Evolutionary conservation across 2,113 vertebrate genomes (phyloP).

Genomic region (Stegastes partitus): DNA sequence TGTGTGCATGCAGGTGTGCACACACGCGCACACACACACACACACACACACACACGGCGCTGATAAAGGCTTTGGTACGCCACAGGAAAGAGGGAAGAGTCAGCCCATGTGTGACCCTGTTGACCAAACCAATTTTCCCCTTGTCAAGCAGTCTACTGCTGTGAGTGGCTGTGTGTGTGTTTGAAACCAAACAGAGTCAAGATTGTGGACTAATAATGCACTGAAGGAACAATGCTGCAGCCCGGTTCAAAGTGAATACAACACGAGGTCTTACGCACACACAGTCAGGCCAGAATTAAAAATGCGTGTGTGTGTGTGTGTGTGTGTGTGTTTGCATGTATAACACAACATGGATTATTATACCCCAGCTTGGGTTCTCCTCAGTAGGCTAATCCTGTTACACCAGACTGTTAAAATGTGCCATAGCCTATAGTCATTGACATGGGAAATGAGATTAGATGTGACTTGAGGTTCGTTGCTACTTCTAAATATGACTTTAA

Average conservation of each 20-base stretch:
- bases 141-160: constrained; percentile 47
- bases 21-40: constrained; percentile 1
- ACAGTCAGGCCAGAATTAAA: constrained; percentile 3
- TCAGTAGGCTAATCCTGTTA: constrained; percentile 34
- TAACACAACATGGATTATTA: constrained; percentile 17
- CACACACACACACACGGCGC: constrained; percentile 11
- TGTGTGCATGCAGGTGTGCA: background rate
- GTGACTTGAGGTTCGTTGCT: too few species aligned
- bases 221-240: constrained; percentile 19
- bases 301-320: background rate
- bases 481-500: too few species aligned
- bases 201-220: constrained; percentile 33
- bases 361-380: background rate
- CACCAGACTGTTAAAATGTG: background rate
- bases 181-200: constrained; percentile 14
- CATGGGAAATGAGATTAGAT: too few species aligned
- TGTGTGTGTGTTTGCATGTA: constrained; percentile 18
- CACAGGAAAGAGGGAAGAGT: constrained; percentile 32
- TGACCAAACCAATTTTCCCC: constrained; percentile 73
- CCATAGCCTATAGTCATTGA: too few species aligned
- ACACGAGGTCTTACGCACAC: background rate
- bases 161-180: constrained; percentile 25
- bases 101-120: constrained; percentile 56
- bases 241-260: constrained; percentile 11
- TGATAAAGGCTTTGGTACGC: constrained; percentile 48